Evolutionary conservation across 2,888 invertebrate species (phyloP), one percentile per base, ranked within the genome.

Genomic region (Congeria kusceri): DNA sequence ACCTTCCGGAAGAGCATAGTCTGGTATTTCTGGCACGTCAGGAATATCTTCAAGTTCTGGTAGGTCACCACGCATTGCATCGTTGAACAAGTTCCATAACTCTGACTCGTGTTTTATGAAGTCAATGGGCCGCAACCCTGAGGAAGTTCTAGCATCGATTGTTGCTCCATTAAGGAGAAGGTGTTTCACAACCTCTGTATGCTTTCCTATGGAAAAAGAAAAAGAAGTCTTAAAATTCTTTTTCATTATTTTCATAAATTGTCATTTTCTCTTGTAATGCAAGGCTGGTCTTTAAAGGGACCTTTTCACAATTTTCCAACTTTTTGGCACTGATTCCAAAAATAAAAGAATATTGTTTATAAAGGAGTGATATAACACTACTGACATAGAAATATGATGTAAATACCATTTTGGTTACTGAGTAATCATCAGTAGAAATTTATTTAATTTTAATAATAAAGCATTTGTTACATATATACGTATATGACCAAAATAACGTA

Each of bases 1-100:
- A 11, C 85, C 89, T 49, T 83, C 87, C 13, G 86, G 86, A 20
- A 89, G 77, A 27, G 88, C 82, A 53, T 81, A 87, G 62, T 87
- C 86, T 0, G 90, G 89, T 39, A 89, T 77, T 63, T 88, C 88
- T 4, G 89, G 89, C 18, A 89, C 88, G 64, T 89, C 90, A 25
- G 77, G 83, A 20, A 87, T 83, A 69, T 87, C 88, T 20, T 88
- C 87, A 11, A 87, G 73, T 67, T 88, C 88, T 7, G 91, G 91
- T 84, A 90, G 76, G 15, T 88, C 86, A 5, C 89, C 90, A 49
- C 81, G 67, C 53, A 75, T 59, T 1, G 89, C 89, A 47, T 87
- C 86, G n/a, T 76, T 80, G 5, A 89, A 77, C 28, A 91, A 64
- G 15, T 78, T 73, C 89, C 91, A 89, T 4, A 88, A 67, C 49